Base-by-base conservation (phyloP, 2,888 invertebrate species). In the Drosophila kokeensis region DNA sequence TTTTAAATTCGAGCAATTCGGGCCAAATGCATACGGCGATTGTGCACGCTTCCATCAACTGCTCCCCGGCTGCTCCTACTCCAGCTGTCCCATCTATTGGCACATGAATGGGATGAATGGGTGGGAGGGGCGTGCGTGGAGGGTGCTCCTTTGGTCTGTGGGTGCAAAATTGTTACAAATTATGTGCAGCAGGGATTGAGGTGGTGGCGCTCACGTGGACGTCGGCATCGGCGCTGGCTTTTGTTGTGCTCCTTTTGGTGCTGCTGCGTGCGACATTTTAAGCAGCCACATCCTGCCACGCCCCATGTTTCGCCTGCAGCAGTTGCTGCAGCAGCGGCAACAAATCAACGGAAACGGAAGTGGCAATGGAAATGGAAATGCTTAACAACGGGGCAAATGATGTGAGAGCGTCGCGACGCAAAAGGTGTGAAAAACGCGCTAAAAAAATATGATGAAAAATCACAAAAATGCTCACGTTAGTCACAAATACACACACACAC, bases 311-410 rank as follows among this genome's bases (percentile, higher is more conserved):
- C 32, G 49, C 27, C 65, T 29, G 55, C 29, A 53, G 36, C 36
- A 34, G 18, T 38, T 57, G 63, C 57, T 50, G 42, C 53, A 45
- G 54, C 73, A 61, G 64, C 64, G 59, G 73, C 88, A 81, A 84
- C 90, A 90, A 87, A 90, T 88, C 90, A 88, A 89, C 90, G 89
- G 89, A 87, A 89, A 65, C 88, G 88, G 90, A 88, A 87, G 85
- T 89, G 88, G 84, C 84, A 83, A 86, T 88, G 90, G 76, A 83
- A 82, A 83, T 81, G 84, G 90, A 83, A 90, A 90, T 88, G 90
- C 84, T 81, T 79, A 79, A 70, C 81, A 70, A 66, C 76, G 68
- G 70, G 71, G 85, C 77, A 88, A 86, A 89, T 87, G 87, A 84
- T 87, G 89, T 82, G 75, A 71, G 77, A 70, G 45, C 70, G 68